Evolutionary conservation across 2,797 vertebrate species (phyloP).

Genomic region (Hydrophis major): DNA sequence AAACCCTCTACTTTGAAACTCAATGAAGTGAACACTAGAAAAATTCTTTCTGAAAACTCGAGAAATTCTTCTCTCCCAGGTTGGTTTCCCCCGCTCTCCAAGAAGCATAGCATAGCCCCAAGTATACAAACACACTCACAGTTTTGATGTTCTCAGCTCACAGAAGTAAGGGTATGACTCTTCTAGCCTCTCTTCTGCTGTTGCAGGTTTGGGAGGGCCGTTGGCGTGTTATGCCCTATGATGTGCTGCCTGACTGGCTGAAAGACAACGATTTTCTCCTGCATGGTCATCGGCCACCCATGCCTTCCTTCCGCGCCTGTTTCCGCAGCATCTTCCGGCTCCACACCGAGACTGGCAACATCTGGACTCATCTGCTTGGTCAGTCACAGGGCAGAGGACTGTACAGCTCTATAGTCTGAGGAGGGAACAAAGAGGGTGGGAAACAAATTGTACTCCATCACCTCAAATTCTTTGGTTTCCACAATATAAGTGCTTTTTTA

Average conservation of each 20-base stretch:
- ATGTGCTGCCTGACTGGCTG: constrained; percentile 45
- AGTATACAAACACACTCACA: neutral
- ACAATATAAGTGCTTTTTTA: neutral
- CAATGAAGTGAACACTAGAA: neutral
- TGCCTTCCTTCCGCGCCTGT: constrained; percentile 48
- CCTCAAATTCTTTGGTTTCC: neutral
- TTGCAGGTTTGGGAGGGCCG: constrained; percentile 43
- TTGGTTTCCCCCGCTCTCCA: neutral
- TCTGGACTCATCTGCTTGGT: constrained; percentile 54
- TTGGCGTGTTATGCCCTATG: constrained; percentile 36
- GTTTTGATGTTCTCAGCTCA: neutral
- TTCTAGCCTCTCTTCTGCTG: neutral
- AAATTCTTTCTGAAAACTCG: neutral
- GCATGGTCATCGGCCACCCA: constrained; percentile 47
- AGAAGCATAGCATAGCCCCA: neutral
- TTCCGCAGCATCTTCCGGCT: constrained; percentile 52
- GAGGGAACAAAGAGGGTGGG: no score
- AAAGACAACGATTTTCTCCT: constrained; percentile 51
- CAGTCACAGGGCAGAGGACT: neutral
- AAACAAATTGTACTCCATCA: neutral
- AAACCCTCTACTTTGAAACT: neutral
- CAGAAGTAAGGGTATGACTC: neutral
- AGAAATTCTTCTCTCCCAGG: no score
- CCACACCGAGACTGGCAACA: constrained; percentile 53
- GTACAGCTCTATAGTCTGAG: neutral